Evolutionary conservation across 2,888 invertebrate species (phyloP).

Genomic region (Ecdyonurus torrentis): DNA sequence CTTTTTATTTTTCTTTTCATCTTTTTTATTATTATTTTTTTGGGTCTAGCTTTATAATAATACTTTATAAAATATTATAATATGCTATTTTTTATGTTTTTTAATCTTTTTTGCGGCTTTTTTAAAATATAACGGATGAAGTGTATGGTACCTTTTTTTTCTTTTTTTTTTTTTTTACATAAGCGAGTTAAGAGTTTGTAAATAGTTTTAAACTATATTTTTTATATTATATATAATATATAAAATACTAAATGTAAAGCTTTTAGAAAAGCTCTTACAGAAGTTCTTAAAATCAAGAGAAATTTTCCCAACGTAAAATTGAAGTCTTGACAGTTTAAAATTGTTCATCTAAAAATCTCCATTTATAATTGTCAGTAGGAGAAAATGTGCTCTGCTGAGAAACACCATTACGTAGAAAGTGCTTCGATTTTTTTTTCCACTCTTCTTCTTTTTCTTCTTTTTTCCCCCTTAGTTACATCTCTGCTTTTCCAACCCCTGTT

Average conservation of each 20-base stretch:
- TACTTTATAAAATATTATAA: too few relatives aligned
- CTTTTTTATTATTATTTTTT: not conserved
- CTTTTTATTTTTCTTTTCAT: not conserved
- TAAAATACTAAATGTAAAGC: too few relatives aligned
- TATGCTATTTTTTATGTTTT: not conserved
- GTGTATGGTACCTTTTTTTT: too few relatives aligned
- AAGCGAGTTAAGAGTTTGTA: too few relatives aligned
- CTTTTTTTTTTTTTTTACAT: too few relatives aligned
- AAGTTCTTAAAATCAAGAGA: not conserved
- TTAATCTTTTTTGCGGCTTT: not conserved
- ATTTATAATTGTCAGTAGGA: not conserved
- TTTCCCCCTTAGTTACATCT: not conserved
- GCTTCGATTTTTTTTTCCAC: not conserved
- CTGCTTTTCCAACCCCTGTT: not conserved
- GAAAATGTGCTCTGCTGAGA: not conserved
- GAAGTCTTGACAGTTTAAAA: not conserved
- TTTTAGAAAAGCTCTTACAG: not conserved
- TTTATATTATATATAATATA: too few relatives aligned
- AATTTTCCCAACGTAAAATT: not conserved
- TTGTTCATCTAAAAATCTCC: constrained; percentile 1
- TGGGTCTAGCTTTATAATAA: not conserved
- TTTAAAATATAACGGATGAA: too few relatives aligned
- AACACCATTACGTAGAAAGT: not conserved
- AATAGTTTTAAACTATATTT: too few relatives aligned
- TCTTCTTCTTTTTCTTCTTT: too few relatives aligned